Evolutionary conservation across 2,888 invertebrate genomes (phyloP).

Genomic region (Pammene fasciana): DNA sequence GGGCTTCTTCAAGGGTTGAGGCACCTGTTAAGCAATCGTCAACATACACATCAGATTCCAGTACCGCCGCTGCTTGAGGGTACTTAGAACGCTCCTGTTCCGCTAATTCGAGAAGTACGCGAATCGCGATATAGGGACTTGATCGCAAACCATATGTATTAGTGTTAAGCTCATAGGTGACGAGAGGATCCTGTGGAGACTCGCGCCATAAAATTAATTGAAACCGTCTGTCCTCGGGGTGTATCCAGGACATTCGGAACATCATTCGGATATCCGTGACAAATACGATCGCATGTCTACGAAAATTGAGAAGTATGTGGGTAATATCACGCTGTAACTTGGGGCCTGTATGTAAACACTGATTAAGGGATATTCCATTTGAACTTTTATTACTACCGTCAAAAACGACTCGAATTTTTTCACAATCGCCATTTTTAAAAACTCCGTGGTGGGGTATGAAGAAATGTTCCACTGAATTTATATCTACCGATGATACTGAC

Average conservation of each 20-base stretch:
- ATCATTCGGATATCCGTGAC: slow-evolving; percentile 14
- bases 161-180: too few relatives aligned
- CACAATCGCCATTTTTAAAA: not conserved
- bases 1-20: too few relatives aligned
- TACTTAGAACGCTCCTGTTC: too few relatives aligned
- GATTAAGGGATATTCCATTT: slow-evolving; percentile 7
- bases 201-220: not conserved
- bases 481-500: not conserved
- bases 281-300: not conserved
- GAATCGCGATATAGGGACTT: too few relatives aligned
- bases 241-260: not conserved
- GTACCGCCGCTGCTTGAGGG: too few relatives aligned
- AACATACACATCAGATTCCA: too few relatives aligned
- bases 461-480: slow-evolving; percentile 3
- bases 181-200: too few relatives aligned
- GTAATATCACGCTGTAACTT: slow-evolving; percentile 12
- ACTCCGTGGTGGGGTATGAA: slow-evolving; percentile 15
- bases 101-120: too few relatives aligned
- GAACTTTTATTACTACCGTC: too few relatives aligned
- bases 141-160: too few relatives aligned
- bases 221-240: slow-evolving; percentile 1
- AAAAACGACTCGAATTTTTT: too few relatives aligned
- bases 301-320: not conserved
- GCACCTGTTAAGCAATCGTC: too few relatives aligned
- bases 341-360: slow-evolving; percentile 10